Base-by-base conservation (phyloP, 2,797 vertebrate genomes). In the Malurus splendens region DNA sequence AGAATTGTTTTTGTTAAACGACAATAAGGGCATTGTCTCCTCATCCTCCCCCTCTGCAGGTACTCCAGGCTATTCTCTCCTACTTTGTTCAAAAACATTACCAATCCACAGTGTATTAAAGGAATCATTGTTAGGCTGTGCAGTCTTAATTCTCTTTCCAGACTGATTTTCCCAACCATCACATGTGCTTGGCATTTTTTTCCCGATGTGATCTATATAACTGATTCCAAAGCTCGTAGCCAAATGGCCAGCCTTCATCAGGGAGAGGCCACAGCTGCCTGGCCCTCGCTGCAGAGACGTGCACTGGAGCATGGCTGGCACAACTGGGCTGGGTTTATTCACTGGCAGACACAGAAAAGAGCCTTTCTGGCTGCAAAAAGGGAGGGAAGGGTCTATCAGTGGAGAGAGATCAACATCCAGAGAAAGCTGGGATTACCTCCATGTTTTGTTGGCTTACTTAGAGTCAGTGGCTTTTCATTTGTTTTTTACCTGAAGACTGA, bases 1-100 rank as follows among this genome's bases (percentile, higher is more conserved):
- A 70, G 76, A 93, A 86, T 22, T 89, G 72, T 81, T 90, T 94
- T 90, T 93, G 76, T 87, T 81, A 41, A 54, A 83, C 68, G 39
- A 94, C 79, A 95, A 70, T 78, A 66, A 67, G 9, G 18, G 12
- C 23, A 90, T 87, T 93, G 76, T 91, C 48, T 75, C 15, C 10
- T 79, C 28, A 64, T 90, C 82, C 90, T 81, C 66, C 82, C 54
- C 48, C 76, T 94, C 90, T 64, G 45, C 76, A 87, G 79, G 79
- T 86, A 81, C 38, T 73, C 62, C 33, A 44, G 12, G 10, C 27
- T 93, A 87, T 92, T 95, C 82, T 90, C n/a, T 89, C 78, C 67
- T 47, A 42, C 66, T 93, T 86, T 87, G 62, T 86, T 81, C 77
- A 89, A 72, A 91, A 89, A 70, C 76, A 83, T 73, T 78, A 91